These are phyloP conservation scores for Saturnia japonica DNA, from an alignment of 2,888 invertebrate species.

Conservation along the genomic window DNA sequence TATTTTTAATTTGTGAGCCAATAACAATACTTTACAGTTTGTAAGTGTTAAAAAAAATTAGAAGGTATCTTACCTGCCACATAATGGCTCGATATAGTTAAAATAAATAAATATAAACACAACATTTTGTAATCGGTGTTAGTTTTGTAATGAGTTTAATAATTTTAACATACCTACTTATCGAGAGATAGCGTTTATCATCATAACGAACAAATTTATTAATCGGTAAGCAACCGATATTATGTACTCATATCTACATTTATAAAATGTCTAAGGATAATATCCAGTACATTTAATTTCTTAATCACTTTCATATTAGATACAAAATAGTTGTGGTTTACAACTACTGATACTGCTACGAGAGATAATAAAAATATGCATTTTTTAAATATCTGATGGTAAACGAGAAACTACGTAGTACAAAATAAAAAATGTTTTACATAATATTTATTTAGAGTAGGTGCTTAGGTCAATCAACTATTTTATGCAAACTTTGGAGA, in stretches of 20 bases:
- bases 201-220: neutral
- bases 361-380: too few relatives aligned
- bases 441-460: too few relatives aligned
- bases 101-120: constrained; percentile 35
- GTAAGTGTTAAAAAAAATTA: neutral
- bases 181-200: constrained; percentile 20
- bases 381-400: too few relatives aligned
- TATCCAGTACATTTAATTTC: neutral
- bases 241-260: neutral
- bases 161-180: constrained; percentile 24
- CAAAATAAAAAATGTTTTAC: too few relatives aligned
- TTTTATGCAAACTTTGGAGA: too few relatives aligned
- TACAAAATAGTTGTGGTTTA: too few relatives aligned
- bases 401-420: too few relatives aligned
- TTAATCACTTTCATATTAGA: neutral
- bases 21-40: neutral
- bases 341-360: too few relatives aligned
- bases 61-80: constrained; percentile 35
- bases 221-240: neutral
- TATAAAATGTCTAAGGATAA: neutral
- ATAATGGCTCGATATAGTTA: constrained; percentile 35
- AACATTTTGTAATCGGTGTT: constrained; percentile 33
- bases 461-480: too few relatives aligned
- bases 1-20: too few relatives aligned
- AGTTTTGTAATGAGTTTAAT: constrained; percentile 28